These are phyloP conservation scores for Mus pahari DNA, from an alignment of 2,113 vertebrate genomes.

Conservation along the genomic window DNA sequence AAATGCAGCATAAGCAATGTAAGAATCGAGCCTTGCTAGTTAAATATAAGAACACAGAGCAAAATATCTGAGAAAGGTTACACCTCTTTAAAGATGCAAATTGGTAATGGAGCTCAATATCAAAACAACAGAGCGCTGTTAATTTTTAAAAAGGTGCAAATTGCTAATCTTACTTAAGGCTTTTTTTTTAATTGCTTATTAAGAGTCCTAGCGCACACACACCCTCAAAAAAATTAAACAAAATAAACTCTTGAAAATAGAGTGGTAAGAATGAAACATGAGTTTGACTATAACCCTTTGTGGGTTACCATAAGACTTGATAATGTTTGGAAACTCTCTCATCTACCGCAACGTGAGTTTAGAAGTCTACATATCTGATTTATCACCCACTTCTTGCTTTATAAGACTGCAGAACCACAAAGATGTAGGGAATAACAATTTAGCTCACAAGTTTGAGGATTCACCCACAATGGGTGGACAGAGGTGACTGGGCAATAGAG, in stretches of 20 bases:
- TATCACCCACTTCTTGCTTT: not conserved
- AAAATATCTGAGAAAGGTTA: slow-evolving; percentile 83
- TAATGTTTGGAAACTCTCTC: not conserved
- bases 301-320: not conserved
- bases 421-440: not conserved
- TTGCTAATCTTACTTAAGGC: slow-evolving; percentile 83
- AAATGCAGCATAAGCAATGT: slow-evolving; percentile 78
- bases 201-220: slow-evolving; percentile 64
- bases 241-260: slow-evolving; percentile 80
- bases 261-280: not conserved
- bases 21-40: slow-evolving; percentile 80
- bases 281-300: not conserved
- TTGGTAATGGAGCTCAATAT: slow-evolving; percentile 82
- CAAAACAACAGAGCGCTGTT: slow-evolving; percentile 86
- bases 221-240: slow-evolving; percentile 77
- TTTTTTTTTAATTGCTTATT: slow-evolving; percentile 80
- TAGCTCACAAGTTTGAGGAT: not conserved
- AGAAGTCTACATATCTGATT: not conserved
- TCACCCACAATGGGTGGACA: not conserved
- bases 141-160: slow-evolving; percentile 86
- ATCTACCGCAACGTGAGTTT: not conserved
- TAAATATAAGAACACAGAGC: slow-evolving; percentile 82
- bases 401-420: not conserved
- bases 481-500: not conserved
- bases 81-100: slow-evolving; percentile 86